phyloP scores from a whole-genome alignment of 2,797 vertebrate species.

The Tragelaphus oryx region DNA sequence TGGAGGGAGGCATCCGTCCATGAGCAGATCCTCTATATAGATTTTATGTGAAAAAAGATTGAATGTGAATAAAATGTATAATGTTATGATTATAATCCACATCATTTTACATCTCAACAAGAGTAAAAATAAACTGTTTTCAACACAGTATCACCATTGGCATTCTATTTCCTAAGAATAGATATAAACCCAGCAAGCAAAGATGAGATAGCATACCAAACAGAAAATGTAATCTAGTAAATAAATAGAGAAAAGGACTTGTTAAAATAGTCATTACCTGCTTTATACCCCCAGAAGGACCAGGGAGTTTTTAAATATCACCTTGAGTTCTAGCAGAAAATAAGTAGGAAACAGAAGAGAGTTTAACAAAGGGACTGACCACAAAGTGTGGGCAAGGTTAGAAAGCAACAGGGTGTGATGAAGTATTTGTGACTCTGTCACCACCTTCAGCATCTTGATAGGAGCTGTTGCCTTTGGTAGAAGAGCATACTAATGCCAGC shows the following conservation, averaged over 20 bases:
- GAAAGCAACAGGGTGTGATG: not conserved
- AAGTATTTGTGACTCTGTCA: not conserved
- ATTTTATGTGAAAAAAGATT: not conserved
- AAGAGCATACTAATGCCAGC: not conserved
- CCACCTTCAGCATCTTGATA: not conserved
- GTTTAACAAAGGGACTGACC: not conserved
- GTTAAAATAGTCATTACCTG: not conserved
- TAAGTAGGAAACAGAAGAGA: not conserved
- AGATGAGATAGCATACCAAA: not conserved
- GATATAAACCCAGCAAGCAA: not conserved
- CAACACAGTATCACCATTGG: not conserved
- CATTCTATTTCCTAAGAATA: not conserved
- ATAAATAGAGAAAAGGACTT: not conserved
- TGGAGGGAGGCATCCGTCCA: too few relatives aligned
- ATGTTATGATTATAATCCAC: not conserved
- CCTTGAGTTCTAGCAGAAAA: not conserved
- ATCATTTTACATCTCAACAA: not conserved
- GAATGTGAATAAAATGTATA: not conserved
- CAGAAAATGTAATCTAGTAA: not conserved
- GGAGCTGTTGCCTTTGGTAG: not conserved
- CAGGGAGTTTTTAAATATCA: not conserved
- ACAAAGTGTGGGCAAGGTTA: not conserved
- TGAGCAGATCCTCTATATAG: not conserved
- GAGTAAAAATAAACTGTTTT: not conserved
- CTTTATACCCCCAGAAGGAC: not conserved